These are phyloP conservation scores for Halyomorpha halys DNA, from an alignment of 1,140 invertebrate genomes.

Conservation along the genomic window DNA sequence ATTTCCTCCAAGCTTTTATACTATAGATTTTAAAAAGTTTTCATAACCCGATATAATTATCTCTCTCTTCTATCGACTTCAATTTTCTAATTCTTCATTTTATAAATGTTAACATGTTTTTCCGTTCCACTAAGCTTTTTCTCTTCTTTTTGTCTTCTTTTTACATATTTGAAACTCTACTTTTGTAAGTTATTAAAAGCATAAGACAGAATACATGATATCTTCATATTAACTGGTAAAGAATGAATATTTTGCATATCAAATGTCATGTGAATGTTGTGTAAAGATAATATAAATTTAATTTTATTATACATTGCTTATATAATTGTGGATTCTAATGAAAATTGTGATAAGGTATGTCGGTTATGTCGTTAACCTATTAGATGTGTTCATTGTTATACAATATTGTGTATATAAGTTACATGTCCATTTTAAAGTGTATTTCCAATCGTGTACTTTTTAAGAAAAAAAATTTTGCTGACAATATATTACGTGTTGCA, in stretches of 20 bases:
- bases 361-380: constrained; percentile 20
- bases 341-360: constrained; percentile 26
- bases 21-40: no score
- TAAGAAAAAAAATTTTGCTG: constrained; percentile 7
- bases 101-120: background rate
- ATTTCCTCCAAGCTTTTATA: no score
- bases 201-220: background rate
- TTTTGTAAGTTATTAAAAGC: background rate
- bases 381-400: constrained; percentile 27
- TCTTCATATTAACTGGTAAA: background rate
- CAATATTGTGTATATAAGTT: constrained; percentile 24
- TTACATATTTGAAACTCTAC: background rate
- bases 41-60: no score
- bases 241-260: constrained; percentile 25
- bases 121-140: background rate
- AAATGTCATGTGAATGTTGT: constrained; percentile 19
- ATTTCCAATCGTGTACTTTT: background rate
- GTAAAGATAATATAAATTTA: constrained; percentile 12
- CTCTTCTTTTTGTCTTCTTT: background rate
- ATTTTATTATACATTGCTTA: constrained; percentile 1
- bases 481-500: constrained; percentile 23
- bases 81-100: no score
- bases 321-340: constrained; percentile 18
- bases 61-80: no score
- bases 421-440: background rate